phyloP scores from a whole-genome alignment of 2,888 invertebrate genomes.

The Phlogophora meticulosa region DNA sequence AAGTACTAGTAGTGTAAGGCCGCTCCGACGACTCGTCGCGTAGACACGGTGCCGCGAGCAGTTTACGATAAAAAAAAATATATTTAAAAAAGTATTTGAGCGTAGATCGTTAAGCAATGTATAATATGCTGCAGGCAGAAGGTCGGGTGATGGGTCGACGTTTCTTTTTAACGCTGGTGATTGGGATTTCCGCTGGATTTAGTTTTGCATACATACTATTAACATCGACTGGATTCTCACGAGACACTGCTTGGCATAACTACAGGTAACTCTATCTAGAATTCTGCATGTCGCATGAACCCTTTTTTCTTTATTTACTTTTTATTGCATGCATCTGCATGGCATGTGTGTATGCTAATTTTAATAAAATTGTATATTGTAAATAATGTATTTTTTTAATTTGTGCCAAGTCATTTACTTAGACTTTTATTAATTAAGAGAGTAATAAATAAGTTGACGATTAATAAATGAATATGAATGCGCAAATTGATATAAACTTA shows the following conservation, averaged over 20 bases:
- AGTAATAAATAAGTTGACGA: background rate
- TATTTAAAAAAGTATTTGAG: constrained; percentile 37
- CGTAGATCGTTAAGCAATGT: constrained; percentile 64
- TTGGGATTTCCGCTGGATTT: constrained; percentile 94
- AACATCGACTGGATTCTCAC: constrained; percentile 90
- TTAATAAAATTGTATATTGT: background rate
- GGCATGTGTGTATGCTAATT: constrained; percentile 46
- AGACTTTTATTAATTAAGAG: background rate
- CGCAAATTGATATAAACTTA: background rate
- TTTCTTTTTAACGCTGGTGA: constrained; percentile 93
- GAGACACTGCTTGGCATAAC: constrained; percentile 84
- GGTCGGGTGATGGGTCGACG: constrained; percentile 92
- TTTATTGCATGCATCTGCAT: constrained; percentile 41
- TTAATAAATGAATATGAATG: background rate
- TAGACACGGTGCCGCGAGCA: constrained; percentile 49
- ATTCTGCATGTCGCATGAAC: constrained; percentile 71
- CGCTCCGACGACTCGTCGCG: constrained; percentile 60
- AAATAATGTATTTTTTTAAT: constrained; percentile 1
- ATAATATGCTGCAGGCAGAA: constrained; percentile 82
- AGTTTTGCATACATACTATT: constrained; percentile 94
- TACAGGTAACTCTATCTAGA: constrained; percentile 85
- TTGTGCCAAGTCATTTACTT: background rate
- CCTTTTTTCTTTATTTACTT: constrained; percentile 39
- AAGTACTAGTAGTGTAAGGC: constrained; percentile 55
- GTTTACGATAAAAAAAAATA: constrained; percentile 33